Conservation (phyloP, 2,113 vertebrate species). For the Albula goreensis region DNA sequence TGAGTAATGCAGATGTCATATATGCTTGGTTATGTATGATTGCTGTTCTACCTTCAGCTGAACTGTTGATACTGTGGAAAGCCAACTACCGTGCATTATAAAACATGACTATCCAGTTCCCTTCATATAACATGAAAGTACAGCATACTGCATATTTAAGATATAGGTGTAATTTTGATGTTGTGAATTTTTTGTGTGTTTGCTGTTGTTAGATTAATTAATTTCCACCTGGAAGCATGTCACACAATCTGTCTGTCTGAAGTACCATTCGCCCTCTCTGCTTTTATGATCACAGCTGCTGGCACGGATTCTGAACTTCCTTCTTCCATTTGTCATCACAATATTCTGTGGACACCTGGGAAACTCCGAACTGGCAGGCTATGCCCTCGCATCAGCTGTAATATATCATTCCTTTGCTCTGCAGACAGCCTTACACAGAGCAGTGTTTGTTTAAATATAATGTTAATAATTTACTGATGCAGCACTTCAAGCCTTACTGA, state of each 20-base stretch:
- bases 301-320: conserved; percentile 80
- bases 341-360: conserved; percentile 93
- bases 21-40: background rate
- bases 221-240: background rate
- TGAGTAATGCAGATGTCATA: background rate
- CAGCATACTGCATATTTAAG: background rate
- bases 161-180: background rate
- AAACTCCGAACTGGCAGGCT: conserved; percentile 84
- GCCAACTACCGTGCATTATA: background rate
- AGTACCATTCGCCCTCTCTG: background rate
- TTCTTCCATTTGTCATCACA: conserved; percentile 82
- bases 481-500: background rate
- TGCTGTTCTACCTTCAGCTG: background rate
- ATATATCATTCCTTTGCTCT: background rate
- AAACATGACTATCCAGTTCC: background rate
- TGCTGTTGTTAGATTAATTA: background rate
- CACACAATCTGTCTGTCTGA: background rate
- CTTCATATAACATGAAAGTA: background rate
- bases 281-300: conserved; percentile 70
- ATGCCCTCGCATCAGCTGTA: conserved; percentile 86
- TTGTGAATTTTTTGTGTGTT: background rate
- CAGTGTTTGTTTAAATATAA: background rate
- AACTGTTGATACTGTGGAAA: background rate
- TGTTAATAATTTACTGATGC: background rate
- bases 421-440: background rate